These are phyloP conservation scores for Cantharis rufa DNA, from an alignment of 2,888 invertebrate species.

Conservation along the genomic window DNA sequence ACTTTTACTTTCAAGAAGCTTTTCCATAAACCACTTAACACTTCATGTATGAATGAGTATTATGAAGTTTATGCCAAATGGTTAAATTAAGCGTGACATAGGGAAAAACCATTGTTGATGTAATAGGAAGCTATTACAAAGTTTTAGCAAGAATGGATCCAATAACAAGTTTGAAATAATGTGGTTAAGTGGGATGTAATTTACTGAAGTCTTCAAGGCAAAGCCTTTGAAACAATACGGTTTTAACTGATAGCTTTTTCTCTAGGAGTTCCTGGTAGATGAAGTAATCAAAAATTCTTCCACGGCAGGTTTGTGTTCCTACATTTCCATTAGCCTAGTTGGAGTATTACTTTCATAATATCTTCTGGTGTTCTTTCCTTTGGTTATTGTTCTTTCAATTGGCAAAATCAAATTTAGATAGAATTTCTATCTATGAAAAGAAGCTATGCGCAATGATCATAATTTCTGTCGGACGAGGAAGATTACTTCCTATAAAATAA, in stretches of 20 bases:
- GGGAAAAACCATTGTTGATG: neutral
- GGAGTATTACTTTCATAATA: too few species aligned
- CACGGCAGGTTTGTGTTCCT: too few species aligned
- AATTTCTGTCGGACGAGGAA: neutral
- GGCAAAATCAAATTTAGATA: too few species aligned
- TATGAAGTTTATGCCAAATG: neutral
- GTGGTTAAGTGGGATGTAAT: neutral
- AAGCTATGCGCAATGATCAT: too few species aligned
- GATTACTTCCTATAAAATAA: neutral
- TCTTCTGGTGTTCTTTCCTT: too few species aligned
- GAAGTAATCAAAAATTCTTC: neutral
- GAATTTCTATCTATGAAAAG: too few species aligned
- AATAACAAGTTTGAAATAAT: neutral
- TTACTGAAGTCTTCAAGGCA: neutral
- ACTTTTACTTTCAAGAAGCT: conserved; percentile 21
- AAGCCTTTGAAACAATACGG: neutral
- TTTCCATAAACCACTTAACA: neutral
- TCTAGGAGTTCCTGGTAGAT: neutral
- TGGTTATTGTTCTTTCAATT: too few species aligned
- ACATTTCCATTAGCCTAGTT: too few species aligned
- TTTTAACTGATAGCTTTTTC: neutral
- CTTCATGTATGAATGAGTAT: neutral
- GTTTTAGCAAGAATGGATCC: neutral
- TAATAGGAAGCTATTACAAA: neutral
- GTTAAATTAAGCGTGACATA: neutral